phyloP scores from a whole-genome alignment of 2,113 vertebrate species.

The Siniperca chuatsi region DNA sequence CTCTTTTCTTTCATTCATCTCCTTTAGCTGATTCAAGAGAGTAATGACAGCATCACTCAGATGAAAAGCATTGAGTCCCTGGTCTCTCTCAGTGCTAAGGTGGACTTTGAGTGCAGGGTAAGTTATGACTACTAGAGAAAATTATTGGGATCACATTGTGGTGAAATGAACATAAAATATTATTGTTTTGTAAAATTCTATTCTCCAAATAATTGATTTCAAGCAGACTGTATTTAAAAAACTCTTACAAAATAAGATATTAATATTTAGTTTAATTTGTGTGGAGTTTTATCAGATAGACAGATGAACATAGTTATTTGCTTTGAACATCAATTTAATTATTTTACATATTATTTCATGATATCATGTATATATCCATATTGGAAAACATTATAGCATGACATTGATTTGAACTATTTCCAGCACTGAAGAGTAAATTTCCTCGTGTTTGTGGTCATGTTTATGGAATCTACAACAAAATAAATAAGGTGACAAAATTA shows the following conservation, averaged over 20 bases:
- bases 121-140: slow-evolving; percentile 45
- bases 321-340: not conserved
- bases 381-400: not conserved
- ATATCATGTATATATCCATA: not conserved
- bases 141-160: not conserved
- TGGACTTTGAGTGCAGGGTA: slow-evolving; percentile 97
- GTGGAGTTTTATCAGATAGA: not conserved
- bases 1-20: not conserved
- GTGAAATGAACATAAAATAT: not conserved
- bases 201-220: not conserved
- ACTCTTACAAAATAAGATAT: not conserved
- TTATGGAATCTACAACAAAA: not conserved
- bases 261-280: not conserved
- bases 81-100: slow-evolving; percentile 93
- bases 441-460: not conserved
- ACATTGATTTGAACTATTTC: not conserved
- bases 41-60: slow-evolving; percentile 94
- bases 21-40: slow-evolving; percentile 92
- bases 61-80: slow-evolving; percentile 97
- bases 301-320: not conserved
- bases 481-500: not conserved
- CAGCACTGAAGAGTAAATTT: not conserved
- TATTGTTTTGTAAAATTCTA: not conserved
- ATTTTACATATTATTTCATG: not conserved
- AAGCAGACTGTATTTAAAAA: not conserved